These are phyloP conservation scores for Dendroctonus ponderosae DNA, from an alignment of 1,140 invertebrate species.

Conservation along the genomic window DNA sequence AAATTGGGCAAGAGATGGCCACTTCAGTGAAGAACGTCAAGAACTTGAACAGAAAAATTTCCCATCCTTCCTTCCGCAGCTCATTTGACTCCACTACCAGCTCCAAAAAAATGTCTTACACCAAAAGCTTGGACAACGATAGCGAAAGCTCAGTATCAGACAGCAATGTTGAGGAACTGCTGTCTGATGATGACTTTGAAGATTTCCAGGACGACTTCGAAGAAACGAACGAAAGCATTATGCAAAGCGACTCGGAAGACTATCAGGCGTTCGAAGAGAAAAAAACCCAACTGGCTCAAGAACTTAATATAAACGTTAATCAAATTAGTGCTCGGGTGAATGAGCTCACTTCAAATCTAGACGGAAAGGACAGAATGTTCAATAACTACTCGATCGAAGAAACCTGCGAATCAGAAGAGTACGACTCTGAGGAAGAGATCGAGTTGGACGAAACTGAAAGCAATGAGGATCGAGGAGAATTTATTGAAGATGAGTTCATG, in stretches of 20 bases:
- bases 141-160: constrained; percentile 53
- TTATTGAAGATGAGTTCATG: constrained; percentile 43
- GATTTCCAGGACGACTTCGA: constrained; percentile 52
- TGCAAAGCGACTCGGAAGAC: constrained; percentile 38
- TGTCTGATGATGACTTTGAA: constrained; percentile 51
- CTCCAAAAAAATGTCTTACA: constrained; percentile 49
- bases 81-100: constrained; percentile 48
- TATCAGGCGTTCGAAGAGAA: constrained; percentile 40
- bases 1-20: constrained; percentile 30
- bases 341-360: constrained; percentile 32
- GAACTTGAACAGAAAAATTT: constrained; percentile 31
- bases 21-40: constrained; percentile 24
- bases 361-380: constrained; percentile 17
- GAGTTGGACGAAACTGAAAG: constrained; percentile 36
- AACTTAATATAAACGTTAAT: constrained; percentile 39
- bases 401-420: constrained; percentile 44
- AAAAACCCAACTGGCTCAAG: constrained; percentile 14
- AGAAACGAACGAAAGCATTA: constrained; percentile 44
- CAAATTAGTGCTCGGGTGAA: constrained; percentile 36
- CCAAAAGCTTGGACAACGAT: constrained; percentile 52
- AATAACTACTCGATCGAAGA: constrained; percentile 41
- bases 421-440: constrained; percentile 41
- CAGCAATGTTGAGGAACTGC: constrained; percentile 50
- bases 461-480: constrained; percentile 25
- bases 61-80: constrained; percentile 37